A percentile compares a stretch with the other conserved stretches of the same genome.
Conservation (phyloP, 1,140 invertebrate genomes). For the Aphidius gifuensis region DNA sequence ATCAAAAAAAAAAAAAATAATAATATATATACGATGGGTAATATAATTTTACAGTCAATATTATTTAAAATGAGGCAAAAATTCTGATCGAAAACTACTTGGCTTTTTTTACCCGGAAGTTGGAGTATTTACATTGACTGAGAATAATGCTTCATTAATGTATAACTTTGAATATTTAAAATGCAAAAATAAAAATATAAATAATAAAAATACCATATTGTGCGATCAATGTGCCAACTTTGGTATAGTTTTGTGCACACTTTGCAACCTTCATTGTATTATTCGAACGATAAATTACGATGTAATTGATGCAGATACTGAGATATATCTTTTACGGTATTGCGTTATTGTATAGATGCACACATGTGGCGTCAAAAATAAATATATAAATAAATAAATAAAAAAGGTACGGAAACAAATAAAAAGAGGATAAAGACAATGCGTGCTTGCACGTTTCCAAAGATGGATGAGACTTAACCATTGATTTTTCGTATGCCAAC, state of each 20-base stretch:
- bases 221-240: conserved; percentile 19
- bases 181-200: conserved; percentile 11
- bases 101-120: no score
- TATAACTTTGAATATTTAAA: not conserved
- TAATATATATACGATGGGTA: no score
- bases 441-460: conserved; percentile 23
- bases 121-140: no score
- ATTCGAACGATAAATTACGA: conserved; percentile 25
- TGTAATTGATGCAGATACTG: conserved; percentile 27
- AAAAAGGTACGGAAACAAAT: conserved; percentile 1
- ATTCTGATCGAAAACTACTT: no score
- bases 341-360: not conserved
- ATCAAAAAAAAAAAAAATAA: no score
- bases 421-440: conserved; percentile 14
- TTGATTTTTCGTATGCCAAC: conserved; percentile 25
- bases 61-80: no score
- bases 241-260: conserved; percentile 11
- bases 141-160: not conserved
- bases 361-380: conserved; percentile 22
- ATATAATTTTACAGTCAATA: no score
- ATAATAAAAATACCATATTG: conserved; percentile 16
- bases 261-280: conserved; percentile 27
- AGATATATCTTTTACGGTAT: conserved; percentile 19
- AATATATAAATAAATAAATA: conserved; percentile 9
- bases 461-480: conserved; percentile 21